Base-by-base conservation (phyloP, 2,888 invertebrate species). In the Trachelus tabidus region DNA sequence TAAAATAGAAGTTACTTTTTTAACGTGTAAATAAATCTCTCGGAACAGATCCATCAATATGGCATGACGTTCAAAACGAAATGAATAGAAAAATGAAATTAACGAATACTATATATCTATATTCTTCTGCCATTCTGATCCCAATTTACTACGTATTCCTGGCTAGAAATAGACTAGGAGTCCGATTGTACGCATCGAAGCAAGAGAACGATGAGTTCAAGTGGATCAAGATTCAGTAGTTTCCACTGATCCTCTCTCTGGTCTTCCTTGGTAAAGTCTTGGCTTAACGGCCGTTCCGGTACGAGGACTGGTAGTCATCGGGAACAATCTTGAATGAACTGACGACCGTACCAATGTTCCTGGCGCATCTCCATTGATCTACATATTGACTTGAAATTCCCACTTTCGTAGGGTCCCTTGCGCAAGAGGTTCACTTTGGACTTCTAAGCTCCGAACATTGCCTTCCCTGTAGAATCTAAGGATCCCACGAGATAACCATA, bases 21-120 rank as follows among this genome's bases (percentile, higher is more conserved):
- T 6, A 15, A 6, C 80, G 83, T 81, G 82, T 82, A 85, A 86
- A 87, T 87, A 87, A 87, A 85, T 87, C 85, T 84, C 71, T 82
- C 78, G 81, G 81, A 82, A 84, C 81, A 83, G 81, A 81, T 83
- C 83, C 82, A 85, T 86, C 87, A 85, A 83, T 85, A 82, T 84
- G 82, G 81, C 79, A 80, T 84, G 83, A 80, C 84, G 84, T 82
- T 83, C 82, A 82, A 83, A 86, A 78, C 76, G 79, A 56, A 56
- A 56, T 56, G 23, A 56, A 23, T 56, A 56, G 23, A 56, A 23
- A 0, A 56, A 56, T 56, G 2, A 15, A 56, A 15, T 23, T 2
- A 15, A 56, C 40, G 40, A 40, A 40, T 9, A 23, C 23, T 40
- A 40, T 40, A 40, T 40, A 37, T 37, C 12, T 37, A 37, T 12